These are phyloP conservation scores for Botrylloides violaceus DNA, from an alignment of 23 tunicate genomes.

Conservation along the genomic window DNA sequence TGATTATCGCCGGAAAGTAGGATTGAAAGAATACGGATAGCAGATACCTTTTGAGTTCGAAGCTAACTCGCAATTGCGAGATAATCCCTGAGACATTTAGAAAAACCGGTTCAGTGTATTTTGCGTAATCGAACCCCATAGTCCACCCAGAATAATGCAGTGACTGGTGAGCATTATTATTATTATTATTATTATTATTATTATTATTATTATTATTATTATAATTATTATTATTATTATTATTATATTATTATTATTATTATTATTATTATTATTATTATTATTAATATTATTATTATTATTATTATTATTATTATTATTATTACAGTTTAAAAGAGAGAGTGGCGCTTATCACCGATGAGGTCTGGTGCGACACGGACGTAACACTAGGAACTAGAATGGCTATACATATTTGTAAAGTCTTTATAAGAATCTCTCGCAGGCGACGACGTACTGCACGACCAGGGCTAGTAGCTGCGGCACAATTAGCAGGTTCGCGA, in stretches of 20 bases:
- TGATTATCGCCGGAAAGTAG: constrained; percentile 85
- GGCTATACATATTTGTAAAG: no score
- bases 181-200: background rate
- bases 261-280: no score
- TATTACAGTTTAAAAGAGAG: background rate
- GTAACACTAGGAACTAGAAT: no score
- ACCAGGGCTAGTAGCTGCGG: no score
- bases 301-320: background rate
- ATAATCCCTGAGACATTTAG: constrained; percentile 14
- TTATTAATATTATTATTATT: background rate
- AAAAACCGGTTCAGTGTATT: background rate
- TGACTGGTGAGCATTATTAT: background rate
- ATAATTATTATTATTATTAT: background rate
- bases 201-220: background rate
- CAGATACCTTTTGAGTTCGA: constrained; percentile 79
- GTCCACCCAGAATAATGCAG: background rate
- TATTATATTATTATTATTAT: background rate
- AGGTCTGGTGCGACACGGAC: no score
- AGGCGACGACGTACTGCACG: no score
- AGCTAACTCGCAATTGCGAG: constrained; percentile 62
- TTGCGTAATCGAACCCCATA: no score
- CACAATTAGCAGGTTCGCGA: no score
- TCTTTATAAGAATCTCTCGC: no score
- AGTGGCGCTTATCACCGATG: no score
- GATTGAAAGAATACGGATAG: constrained; percentile 89